Evolutionary conservation across 2,888 invertebrate genomes (phyloP), one percentile per base, ranked within the genome.

Genomic region (Epiblema foenella): DNA sequence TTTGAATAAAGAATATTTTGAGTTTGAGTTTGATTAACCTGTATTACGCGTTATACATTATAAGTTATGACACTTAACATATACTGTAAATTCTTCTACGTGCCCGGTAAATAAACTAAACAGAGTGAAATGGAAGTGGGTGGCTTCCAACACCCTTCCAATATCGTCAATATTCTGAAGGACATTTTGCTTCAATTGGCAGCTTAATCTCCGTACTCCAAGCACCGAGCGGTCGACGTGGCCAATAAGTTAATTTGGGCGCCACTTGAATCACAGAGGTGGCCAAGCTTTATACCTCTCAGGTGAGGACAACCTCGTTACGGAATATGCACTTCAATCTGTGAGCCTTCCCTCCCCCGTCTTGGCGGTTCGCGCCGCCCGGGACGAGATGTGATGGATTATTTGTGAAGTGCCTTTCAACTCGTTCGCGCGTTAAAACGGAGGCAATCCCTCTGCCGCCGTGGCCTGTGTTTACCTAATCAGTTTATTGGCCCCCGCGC

Each of bases 371-470:
- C 79, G 77, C 79, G 68, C 57, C 74, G 76, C 75, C 75, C 79
- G 79, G 83, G 85, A 85, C 86, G 85, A 88, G 85, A 87, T 86
- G 86, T 90, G 91, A 91, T 90, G 89, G 89, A 91, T 91, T 92
- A 91, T 91, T 91, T 89, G 91, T 90, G 91, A 91, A 91, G 93
- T 90, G 91, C 90, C 91, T 92, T 91, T 91, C 88, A 92, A 92
- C 90, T 88, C 90, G 90, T 89, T 92, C 90, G 88, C 89, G 92
- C 93, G 93, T 91, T 92, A 93, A 93, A 93, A 92, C 86, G 93
- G 88, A 92, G 92, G 91, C 89, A 91, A 90, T 91, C 91, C 75
- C 68, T 67, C 71, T 73, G 74, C 73, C 73, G 69, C 74, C 74
- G 69, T 73, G 74, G 71, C 74, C 65, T 52, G 51, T 92, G 92